Base-by-base conservation (phyloP, 2,797 vertebrate genomes). In the Falco concolor region DNA sequence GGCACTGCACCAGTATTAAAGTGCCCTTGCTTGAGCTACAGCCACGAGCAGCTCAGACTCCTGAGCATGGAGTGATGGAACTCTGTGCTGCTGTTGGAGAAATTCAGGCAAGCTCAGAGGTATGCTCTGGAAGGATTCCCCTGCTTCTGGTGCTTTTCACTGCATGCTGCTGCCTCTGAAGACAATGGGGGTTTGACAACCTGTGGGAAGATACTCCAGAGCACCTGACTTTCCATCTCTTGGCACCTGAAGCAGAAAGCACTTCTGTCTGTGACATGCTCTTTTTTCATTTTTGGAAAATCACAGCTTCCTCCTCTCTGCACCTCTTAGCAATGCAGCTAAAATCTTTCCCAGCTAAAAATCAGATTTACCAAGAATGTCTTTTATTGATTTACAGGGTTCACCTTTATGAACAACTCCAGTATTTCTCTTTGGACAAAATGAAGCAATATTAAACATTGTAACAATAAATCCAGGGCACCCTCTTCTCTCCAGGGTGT, bases 361-460 rank as follows among this genome's bases (percentile, higher is more conserved):
- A 67, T 68, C 61, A 7, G 25, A 72, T 50, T 78, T 84, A 54
- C 73, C 81, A 47, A 69, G 87, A 72, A 74, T 52, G 25, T 30
- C 47, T 72, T 69, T 78, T 84, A 50, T 96, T 94, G 97, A 97
- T 96, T 97, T 96, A 86, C 60, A 90, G 90, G 56, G 79, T 94
- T 98, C 94, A 95, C 94, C 93, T 97, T 96, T 95, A 87, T 96
- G 90, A 97, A 92, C 95, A 96, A 65, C 92, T 93, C 95, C 87
- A 86, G 70, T 61, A 93, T 93, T 96, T 94, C 94, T 94, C 88
- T 95, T 83, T 94, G 82, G 95, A 96, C 94, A 96, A 95, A 97
- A 89, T 89, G 92, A 97, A 97, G 87, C 70, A 60, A 65, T 95
- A 94, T 94, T 91, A 73, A 96, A 45, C 50, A 74, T 9, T 10